Evolutionary conservation across 1,140 invertebrate genomes (phyloP), one percentile per base, ranked within the genome.

Genomic region (Drosophila mojavensis): DNA sequence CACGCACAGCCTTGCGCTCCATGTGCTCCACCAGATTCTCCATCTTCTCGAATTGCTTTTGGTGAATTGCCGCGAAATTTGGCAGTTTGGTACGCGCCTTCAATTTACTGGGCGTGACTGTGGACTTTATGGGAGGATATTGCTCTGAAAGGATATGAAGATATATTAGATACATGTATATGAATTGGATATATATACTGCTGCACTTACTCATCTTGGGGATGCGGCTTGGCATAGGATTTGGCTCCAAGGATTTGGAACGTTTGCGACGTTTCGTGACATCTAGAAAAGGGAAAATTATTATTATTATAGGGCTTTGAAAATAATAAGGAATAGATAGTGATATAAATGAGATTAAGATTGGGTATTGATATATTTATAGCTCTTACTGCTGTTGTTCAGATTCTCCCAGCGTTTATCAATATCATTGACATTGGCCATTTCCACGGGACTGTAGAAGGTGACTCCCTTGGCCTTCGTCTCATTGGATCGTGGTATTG

Each of bases 1-100:
- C 94, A 5, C 93, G 93, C 71, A 91, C 92, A 43, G 93, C 93
- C 90, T 93, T 94, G 69, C 93, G 88, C 80, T 91, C 88, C 55
- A 94, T 92, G 67, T 94, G 93, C 82, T 95, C 94, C 26, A 94
- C 92, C 11, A 95, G 69, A 41, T 94, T 95, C 88, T 95, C 95
- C 94, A 95, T 95, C 79, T 94, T 93, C 4, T 92, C 92, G 74
- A 95, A 95, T 51, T 94, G 93, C 77, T 93, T 94, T 73, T 95
- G 92, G 77, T 96, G 95, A 43, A 96, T 93, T 5, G 94, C 93
- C 4, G 93, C 93, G 74, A 96, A 96, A 91, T 95, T 94, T 10
- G 95, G 95, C 69, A 94, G 90, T 80, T 94, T 95, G 43, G 88
- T 93, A 82, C 89, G 92, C 6, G 59, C 17, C 24, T 79, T 86